Percentiles rank a stretch among this genome's conserved stretches.
Conservation (phyloP, 1,140 invertebrate genomes). For the Heliconius himera region DNA sequence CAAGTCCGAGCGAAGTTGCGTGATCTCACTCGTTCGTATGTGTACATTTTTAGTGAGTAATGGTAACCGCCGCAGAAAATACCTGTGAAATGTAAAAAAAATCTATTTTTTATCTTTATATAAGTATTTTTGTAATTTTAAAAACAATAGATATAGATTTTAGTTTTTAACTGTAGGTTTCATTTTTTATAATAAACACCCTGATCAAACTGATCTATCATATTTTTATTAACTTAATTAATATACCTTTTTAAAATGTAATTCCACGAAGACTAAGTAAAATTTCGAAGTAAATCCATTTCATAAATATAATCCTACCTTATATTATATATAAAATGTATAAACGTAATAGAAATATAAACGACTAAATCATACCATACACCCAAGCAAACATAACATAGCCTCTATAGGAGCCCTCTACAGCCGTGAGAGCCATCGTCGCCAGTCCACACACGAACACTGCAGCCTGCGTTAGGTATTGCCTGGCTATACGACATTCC, state of each 20-base stretch:
- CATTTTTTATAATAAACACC: no score
- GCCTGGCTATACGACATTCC: conserved; percentile 92
- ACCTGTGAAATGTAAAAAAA: conserved; percentile 65
- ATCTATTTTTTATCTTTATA: no score
- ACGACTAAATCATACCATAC: conserved; percentile 82
- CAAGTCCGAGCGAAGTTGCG: conserved; percentile 93
- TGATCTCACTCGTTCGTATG: conserved; percentile 91
- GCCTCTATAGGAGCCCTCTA: conserved; percentile 89
- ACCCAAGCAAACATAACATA: conserved; percentile 93
- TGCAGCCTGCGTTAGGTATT: conserved; percentile 91
- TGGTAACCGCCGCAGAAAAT: conserved; percentile 92
- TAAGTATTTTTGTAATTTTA: no score
- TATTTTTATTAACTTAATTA: no score
- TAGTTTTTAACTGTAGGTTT: no score
- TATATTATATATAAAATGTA: no score
- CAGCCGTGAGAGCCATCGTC: conserved; percentile 91
- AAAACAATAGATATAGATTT: no score
- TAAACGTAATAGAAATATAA: background rate
- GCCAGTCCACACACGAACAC: conserved; percentile 90
- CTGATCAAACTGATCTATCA: no score
- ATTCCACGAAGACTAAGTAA: background rate
- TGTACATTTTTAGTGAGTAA: conserved; percentile 94
- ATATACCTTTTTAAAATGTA: no score
- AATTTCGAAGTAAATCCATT: no score
- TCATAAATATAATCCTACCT: no score